Evolutionary conservation across 2,797 vertebrate genomes (phyloP), one percentile per base, ranked within the genome.

Genomic region (Diceros bicornis): DNA sequence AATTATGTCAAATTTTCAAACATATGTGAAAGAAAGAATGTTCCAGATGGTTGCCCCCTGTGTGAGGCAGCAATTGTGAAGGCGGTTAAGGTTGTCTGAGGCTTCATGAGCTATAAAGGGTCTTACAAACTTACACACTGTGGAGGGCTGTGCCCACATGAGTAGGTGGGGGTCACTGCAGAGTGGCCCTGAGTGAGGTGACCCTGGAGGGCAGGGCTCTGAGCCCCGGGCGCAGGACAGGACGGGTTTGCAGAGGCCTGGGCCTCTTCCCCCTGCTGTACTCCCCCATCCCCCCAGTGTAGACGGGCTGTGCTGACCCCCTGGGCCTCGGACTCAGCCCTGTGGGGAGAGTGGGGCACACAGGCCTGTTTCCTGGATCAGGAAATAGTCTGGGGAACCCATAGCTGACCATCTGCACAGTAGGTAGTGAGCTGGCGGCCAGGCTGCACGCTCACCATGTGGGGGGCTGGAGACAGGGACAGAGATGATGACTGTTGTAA

Each of bases 121-220:
- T 37, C 79, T 69, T 4, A 1, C 44, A 6, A 25, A 32, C n/a
- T 52, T 29, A 52, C 27, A 9, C 21, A 20, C 44, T 52, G 37
- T 2, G 7, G 50, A 69, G 32, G 41, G 71, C 6, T 8, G 18
- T 64, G 57, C 23, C 44, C 37, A 27, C 2, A 0, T 2, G 13
- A n/a, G 44, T 2, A 3, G 29, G 16, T 27, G 25, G 55, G 6
- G n/a, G 23, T 23, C 6, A 2, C 0, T 4, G 37, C 37, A 82
- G 75, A 66, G 61, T 10, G 21, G 37, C 59, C 52, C 41, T 7
- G 47, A 5, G 1, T 8, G 57, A 72, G 37, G 29, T 50, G 68
- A 44, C 12, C 52, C 44, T 34, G 64, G 9, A 8, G 23, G 32
- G 55, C 85, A 10, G 47, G 50, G n/a, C 57, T 47, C 32, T 0